Base-by-base conservation (phyloP, 1,140 invertebrate genomes). In the Eupeodes corollae region DNA sequence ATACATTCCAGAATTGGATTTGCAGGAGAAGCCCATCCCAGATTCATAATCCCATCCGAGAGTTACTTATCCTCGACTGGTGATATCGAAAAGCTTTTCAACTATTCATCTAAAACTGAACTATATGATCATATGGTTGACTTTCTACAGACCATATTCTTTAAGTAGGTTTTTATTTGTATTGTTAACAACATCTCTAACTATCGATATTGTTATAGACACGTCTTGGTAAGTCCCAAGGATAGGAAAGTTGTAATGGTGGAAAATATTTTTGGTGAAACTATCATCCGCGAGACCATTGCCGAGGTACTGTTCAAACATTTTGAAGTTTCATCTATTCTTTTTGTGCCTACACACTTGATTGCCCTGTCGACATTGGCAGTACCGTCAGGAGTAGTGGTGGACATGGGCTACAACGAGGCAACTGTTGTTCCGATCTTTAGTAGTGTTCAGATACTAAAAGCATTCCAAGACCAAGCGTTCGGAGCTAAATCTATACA, bases 221-320 rank as follows among this genome's bases (percentile, higher is more conserved):
- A 92, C 68, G 74, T 91, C 8, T 70, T 94, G 19, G 82, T 94
- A 19, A 97, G 86, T 68, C 91, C 93, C 1, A 96, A 96, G 70
- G 92, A 97, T 57, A 74, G 90, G 13, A 83, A 84, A 62, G 79
- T 98, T 44, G 83, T 97, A 1, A 75, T 98, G 41, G 80, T 96
- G 30, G 93, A 98, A 71, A 94, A 90, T 31, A 70, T 95, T 5
- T 73, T 96, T 16, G 83, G 82, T 33, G 82, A 88, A 1, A 86
- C 87, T 2, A 63, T 79, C 37, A 86, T 92, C 54, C 73, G 89
- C 55, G 83, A 95, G 54, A 88, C 83, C 1, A 67, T 98, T 2
- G 91, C 91, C 1, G 88, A 87, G 71, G 91, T 96, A 13, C 73
- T 98, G 10, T 98, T 93, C 62, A 74, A 77, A 38, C 91, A 97